Evolutionary conservation across 2,888 invertebrate species (phyloP).

Genomic region (Dioctria rufipes): DNA sequence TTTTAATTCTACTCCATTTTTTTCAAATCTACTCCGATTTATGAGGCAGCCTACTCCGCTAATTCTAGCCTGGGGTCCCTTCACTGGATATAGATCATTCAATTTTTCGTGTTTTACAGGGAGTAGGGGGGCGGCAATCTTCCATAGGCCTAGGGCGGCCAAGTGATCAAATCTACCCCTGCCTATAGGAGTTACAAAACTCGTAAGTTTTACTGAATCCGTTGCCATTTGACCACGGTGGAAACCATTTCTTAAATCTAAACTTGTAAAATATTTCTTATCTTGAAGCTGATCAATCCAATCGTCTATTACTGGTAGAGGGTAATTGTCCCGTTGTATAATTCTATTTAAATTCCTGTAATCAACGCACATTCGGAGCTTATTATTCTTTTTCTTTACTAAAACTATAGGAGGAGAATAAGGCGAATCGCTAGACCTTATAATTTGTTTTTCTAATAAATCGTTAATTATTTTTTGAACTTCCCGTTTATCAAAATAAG

Average conservation of each 20-base stretch:
- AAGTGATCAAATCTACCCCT: no score
- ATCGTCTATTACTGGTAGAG: slow-evolving; percentile 60
- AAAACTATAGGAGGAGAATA: slow-evolving; percentile 59
- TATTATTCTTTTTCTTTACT: slow-evolving; percentile 49
- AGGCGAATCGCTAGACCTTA: slow-evolving; percentile 58
- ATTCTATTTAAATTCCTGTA: slow-evolving; percentile 57
- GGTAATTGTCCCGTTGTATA: slow-evolving; percentile 58
- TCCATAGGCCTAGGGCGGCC: no score
- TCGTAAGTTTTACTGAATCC: slow-evolving; percentile 59
- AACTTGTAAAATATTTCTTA: slow-evolving; percentile 58
- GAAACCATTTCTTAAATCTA: slow-evolving; percentile 61
- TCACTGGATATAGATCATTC: no score
- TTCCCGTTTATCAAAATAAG: slow-evolving; percentile 58
- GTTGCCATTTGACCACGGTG: slow-evolving; percentile 58
- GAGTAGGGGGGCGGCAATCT: no score
- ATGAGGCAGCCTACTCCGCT: no score
- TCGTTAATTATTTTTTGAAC: slow-evolving; percentile 58
- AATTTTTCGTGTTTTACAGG: no score
- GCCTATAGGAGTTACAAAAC: slow-evolving; percentile 61
- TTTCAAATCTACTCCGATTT: no score
- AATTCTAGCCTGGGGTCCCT: no score
- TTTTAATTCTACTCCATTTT: no score
- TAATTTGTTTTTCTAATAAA: slow-evolving; percentile 58
- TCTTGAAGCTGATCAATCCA: slow-evolving; percentile 57
- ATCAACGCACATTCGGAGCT: slow-evolving; percentile 56